A percentile compares a stretch with the other conserved stretches of the same genome.
These are phyloP conservation scores for Orycteropus afer DNA, from an alignment of 2,113 vertebrate species.

Conservation along the genomic window DNA sequence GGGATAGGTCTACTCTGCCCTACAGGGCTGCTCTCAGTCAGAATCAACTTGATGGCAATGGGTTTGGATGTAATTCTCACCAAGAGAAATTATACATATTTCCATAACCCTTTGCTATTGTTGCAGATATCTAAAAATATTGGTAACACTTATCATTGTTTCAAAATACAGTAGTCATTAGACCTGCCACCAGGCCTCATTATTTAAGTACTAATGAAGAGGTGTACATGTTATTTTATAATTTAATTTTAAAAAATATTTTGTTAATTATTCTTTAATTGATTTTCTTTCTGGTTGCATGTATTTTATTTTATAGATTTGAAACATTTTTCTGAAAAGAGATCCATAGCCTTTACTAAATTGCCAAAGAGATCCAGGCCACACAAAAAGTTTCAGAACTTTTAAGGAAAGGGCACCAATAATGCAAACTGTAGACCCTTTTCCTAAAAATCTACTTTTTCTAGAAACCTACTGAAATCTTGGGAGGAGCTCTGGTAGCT, in stretches of 20 bases:
- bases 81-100: background rate
- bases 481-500: too few species aligned
- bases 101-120: constrained; percentile 1
- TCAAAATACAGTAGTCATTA: constrained; percentile 35
- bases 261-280: too few species aligned
- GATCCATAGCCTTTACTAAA: background rate
- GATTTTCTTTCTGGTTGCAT: background rate
- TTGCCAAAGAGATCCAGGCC: background rate
- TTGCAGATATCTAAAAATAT: background rate
- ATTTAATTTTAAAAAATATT: too few species aligned
- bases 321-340: background rate
- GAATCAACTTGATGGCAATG: too few species aligned
- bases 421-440: background rate
- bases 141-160: background rate
- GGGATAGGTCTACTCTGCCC: too few species aligned
- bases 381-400: background rate
- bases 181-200: background rate
- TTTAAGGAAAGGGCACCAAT: background rate
- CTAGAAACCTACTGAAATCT: too few species aligned
- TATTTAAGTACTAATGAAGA: constrained; percentile 37
- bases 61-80: constrained; percentile 14
- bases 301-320: constrained; percentile 41
- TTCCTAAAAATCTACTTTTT: too few species aligned
- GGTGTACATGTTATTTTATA: background rate
- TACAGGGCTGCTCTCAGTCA: too few species aligned